Evolutionary conservation across 2,888 invertebrate genomes (phyloP), one percentile per base, ranked within the genome.

Genomic region (Silvanus unidentatus): DNA sequence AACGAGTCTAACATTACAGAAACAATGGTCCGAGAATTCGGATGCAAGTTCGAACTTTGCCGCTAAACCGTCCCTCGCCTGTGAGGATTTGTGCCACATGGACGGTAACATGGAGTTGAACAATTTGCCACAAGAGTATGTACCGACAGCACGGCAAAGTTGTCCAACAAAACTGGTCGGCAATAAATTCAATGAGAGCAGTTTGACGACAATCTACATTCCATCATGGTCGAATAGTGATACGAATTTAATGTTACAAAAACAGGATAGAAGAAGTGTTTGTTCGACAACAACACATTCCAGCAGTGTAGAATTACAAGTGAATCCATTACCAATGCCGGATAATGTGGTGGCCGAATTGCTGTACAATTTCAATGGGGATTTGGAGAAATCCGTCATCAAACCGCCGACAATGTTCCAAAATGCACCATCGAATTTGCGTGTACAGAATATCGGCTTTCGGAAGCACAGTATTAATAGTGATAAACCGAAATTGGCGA

Each of bases 31-130:
- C 1, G 68, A 81, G 69, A 77, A 77, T 67, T 84, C 84, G 49
- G 79, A 81, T 65, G 76, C 77, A 12, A 79, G 79, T 56, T 75
- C 77, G 59, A 78, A 79, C 37, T 78, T 78, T 55, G 78, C 78
- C 56, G 76, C 77, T 3, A 77, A 73, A 41, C 72, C 72, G 12
- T 80, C 79, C 53, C 76, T 78, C 70, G 82, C 82, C 8, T 84
- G 81, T 63, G 84, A 85, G 66, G 79, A 86, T 73, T 70, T 86
- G 50, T 75, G 78, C 9, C 79, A 81, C 66, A 75, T 84, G 60
- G 78, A 80, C 62, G 80, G 79, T 59, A 77, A 78, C 64, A 74
- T 74, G 8, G 75, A 75, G 64, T 75, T 81, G 34, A 71, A 72
- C 53, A 59, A 54, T 3, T 51, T 56, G 30, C 57, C 61, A 5